phyloP scores from a whole-genome alignment of 2,113 vertebrate genomes.

The Scolopax mira region DNA sequence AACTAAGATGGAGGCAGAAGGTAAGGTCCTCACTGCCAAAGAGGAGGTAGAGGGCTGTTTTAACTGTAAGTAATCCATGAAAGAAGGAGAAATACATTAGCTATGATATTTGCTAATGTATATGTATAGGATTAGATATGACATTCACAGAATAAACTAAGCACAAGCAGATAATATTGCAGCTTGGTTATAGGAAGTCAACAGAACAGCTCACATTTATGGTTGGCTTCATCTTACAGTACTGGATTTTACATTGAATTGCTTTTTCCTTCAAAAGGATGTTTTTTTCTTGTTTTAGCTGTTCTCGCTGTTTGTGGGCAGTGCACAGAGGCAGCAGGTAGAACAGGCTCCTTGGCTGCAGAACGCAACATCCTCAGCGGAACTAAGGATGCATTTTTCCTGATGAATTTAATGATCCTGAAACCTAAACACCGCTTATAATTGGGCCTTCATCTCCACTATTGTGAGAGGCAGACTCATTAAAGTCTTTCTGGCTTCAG shows the following conservation, averaged over 20 bases:
- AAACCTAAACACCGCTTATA: not conserved
- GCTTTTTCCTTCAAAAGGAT: not conserved
- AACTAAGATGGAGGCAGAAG: not conserved
- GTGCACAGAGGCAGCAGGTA: not conserved
- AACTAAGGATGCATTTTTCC: not conserved
- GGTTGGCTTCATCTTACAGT: not conserved
- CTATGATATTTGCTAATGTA: no score
- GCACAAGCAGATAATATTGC: not conserved
- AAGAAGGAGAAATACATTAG: not conserved
- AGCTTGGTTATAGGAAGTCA: not conserved
- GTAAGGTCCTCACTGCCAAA: not conserved
- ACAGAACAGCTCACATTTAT: not conserved
- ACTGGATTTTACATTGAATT: not conserved
- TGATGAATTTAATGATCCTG: conserved; percentile 29
- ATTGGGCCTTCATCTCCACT: not conserved
- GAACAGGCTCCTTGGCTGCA: not conserved
- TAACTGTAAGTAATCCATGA: not conserved
- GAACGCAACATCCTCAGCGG: not conserved
- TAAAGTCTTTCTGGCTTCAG: not conserved
- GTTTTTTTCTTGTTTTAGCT: not conserved
- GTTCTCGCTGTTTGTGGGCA: not conserved
- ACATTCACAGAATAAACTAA: not conserved
- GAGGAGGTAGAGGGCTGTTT: not conserved
- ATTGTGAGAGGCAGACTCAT: not conserved
- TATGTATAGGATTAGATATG: no score